A percentile compares a stretch with the other conserved stretches of the same genome.
Evolutionary conservation across 2,113 vertebrate genomes (phyloP).

Genomic region (Arothron firmamentum): DNA sequence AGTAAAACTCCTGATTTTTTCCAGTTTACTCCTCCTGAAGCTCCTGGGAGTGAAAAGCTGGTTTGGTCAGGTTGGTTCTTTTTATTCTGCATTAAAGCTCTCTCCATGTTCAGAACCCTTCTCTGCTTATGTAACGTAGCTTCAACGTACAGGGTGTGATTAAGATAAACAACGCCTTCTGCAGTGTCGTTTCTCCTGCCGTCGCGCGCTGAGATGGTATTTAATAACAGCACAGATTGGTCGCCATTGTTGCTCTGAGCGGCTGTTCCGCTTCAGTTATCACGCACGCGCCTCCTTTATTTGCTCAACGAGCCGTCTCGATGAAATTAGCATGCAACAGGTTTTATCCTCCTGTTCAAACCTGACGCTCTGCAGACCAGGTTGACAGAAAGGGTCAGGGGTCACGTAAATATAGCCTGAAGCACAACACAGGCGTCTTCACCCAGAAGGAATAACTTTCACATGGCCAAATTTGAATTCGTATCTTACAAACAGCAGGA

Average conservation of each 20-base stretch:
- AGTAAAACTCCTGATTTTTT: too few relatives aligned
- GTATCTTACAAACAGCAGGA: too few relatives aligned
- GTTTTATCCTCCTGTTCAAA: not conserved
- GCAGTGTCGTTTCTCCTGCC: not conserved
- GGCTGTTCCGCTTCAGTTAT: too few relatives aligned
- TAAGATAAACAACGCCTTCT: not conserved
- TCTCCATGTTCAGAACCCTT: not conserved
- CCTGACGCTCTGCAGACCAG: slow-evolving; percentile 23
- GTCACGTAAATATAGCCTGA: slow-evolving; percentile 50
- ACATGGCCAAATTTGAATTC: too few relatives aligned
- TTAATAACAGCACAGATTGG: not conserved
- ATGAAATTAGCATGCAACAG: not conserved
- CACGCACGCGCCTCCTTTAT: not conserved
- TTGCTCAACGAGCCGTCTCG: not conserved
- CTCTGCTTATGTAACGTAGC: not conserved
- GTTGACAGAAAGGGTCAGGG: slow-evolving; percentile 42
- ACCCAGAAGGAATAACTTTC: too few relatives aligned
- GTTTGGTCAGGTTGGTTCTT: too few relatives aligned
- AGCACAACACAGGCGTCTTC: too few relatives aligned
- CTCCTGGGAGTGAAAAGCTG: too few relatives aligned
- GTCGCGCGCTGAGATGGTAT: too few relatives aligned
- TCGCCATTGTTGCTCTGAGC: slow-evolving; percentile 1
- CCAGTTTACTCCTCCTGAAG: too few relatives aligned
- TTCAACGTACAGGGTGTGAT: not conserved
- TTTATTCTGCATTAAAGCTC: too few relatives aligned